These are phyloP conservation scores for Corydoras sp. DNA, from an alignment of 2,113 vertebrate genomes.

Conservation along the genomic window DNA sequence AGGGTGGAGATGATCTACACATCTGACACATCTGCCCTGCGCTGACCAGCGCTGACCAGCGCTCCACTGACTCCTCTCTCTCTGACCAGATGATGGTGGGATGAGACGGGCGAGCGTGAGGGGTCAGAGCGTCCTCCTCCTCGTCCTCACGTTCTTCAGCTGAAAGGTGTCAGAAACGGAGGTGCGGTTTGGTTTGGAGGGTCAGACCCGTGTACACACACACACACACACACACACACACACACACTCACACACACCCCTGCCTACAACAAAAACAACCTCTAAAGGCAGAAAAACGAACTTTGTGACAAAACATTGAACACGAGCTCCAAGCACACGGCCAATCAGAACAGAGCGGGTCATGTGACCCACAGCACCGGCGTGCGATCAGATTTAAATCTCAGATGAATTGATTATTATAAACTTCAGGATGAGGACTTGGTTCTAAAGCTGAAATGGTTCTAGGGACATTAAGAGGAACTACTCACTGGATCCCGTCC, in stretches of 20 bases:
- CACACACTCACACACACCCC: constrained; percentile 35
- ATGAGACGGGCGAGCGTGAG: constrained; percentile 59
- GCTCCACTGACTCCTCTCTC: too few relatives aligned
- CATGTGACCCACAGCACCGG: too few relatives aligned
- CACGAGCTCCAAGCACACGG: too few relatives aligned
- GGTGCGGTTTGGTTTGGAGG: constrained; percentile 97
- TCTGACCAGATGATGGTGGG: constrained; percentile 17
- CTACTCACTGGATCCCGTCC: too few relatives aligned
- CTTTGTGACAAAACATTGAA: background rate
- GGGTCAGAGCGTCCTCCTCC: constrained; percentile 67
- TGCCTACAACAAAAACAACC: background rate
- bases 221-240: constrained; percentile 45
- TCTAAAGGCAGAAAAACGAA: background rate
- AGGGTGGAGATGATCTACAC: constrained; percentile 48
- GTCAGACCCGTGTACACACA: constrained; percentile 66
- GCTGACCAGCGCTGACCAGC: constrained; percentile 20
- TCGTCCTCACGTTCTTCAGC: constrained; percentile 83
- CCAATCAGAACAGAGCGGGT: background rate
- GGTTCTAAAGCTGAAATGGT: too few relatives aligned
- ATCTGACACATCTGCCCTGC: constrained; percentile 84
- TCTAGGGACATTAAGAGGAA: too few relatives aligned
- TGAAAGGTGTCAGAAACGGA: constrained; percentile 99
- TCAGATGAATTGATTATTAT: too few relatives aligned
- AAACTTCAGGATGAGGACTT: too few relatives aligned
- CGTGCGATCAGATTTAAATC: too few relatives aligned